These are phyloP conservation scores for Fragum fragum DNA, from an alignment of 2,888 invertebrate species.

Conservation along the genomic window DNA sequence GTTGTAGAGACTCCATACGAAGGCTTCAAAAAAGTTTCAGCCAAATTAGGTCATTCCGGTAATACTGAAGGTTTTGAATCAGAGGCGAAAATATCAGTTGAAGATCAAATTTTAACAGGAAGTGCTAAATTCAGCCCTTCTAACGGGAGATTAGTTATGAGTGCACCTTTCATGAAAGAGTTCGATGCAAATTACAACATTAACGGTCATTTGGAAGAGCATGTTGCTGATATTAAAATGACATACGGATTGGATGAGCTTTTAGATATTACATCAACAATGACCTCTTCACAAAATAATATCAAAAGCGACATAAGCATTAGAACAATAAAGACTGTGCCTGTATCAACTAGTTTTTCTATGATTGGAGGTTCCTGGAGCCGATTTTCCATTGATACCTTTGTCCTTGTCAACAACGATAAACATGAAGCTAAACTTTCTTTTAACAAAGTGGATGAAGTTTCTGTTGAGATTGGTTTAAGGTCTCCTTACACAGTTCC, in stretches of 20 bases:
- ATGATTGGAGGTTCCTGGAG: background rate
- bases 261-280: background rate
- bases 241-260: background rate
- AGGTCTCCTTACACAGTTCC: conserved; percentile 1
- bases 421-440: conserved; percentile 7
- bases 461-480: background rate
- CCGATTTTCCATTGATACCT: background rate
- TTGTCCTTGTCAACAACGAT: background rate
- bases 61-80: background rate
- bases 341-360: background rate
- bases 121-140: background rate
- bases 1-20: background rate
- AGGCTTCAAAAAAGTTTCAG: background rate
- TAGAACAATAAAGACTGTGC: background rate
- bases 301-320: background rate
- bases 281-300: background rate
- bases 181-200: background rate
- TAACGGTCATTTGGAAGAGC: background rate
- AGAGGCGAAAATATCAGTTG: background rate
- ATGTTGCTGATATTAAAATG: background rate
- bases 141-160: background rate
- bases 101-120: background rate
- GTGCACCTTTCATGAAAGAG: background rate
- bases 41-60: background rate
- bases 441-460: background rate